A percentile compares a stretch with the other conserved stretches of the same genome.
Conservation (phyloP, 2,113 vertebrate species). For the Oreochromis tanganicae region DNA sequence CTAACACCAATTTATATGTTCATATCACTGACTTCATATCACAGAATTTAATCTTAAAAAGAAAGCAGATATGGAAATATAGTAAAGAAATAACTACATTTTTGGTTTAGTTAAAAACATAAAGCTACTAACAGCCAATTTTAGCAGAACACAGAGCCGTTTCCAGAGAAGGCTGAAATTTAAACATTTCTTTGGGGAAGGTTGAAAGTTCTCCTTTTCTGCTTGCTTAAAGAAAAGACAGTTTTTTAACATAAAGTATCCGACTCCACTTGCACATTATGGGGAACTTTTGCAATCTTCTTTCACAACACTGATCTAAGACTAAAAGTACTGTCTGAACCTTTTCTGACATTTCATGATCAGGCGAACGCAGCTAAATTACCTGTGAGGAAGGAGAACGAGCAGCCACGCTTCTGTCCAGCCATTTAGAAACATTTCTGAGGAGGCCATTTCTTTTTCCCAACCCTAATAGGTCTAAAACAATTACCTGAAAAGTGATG, state of each 20-base stretch:
- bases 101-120: not conserved
- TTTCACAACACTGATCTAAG: not conserved
- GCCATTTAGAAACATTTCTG: not conserved
- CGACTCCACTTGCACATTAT: not conserved
- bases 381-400: not conserved
- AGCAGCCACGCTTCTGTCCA: not conserved
- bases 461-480: not conserved
- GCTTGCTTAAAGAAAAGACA: fast-evolving
- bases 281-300: not conserved
- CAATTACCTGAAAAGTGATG: not conserved
- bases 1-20: not conserved
- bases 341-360: not conserved
- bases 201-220: not conserved
- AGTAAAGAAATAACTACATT: not conserved
- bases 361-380: not conserved
- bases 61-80: not conserved
- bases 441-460: not conserved
- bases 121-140: not conserved
- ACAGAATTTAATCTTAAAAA: not conserved
- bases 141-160: fast-evolving
- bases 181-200: not conserved
- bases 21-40: not conserved
- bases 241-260: not conserved
- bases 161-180: not conserved
- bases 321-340: not conserved